Base-by-base conservation (phyloP, 1,140 invertebrate genomes). In the Hyphantria cunea region DNA sequence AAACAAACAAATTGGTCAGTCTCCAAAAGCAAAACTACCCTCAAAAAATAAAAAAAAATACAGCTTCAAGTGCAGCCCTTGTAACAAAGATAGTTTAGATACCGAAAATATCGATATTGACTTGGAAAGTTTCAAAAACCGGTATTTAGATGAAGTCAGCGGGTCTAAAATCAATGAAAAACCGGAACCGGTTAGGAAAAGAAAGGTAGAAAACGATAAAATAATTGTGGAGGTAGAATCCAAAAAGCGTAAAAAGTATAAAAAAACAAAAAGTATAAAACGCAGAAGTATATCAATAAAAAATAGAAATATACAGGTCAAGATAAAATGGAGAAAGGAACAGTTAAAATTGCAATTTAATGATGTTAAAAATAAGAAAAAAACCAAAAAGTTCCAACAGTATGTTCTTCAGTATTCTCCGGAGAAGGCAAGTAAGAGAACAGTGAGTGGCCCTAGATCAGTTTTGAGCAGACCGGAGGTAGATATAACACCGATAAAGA, bases 121-220 rank as follows among this genome's bases (percentile, higher is more conserved):
- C 48, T n/a, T 84, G 0, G 82, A 88, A 31, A 78, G 69, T 6
- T 88, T 88, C 17, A 86, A 88, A 51, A 79, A 71, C 61, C 70
- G 75, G 11, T 88, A 88, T 55, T 50, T 88, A 6, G 80, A 74
- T 7, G 85, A 88, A 54, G 75, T 85, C 41, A 49, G 63, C 17
- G 37, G 7, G 47, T 0, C 32, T 25, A 31, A 34, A 51, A 42
- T 25, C 41, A 11, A 37, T 37, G 13, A 53, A 0, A 0, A 49
- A 41, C 7, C 39, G 44, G 61, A 37, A 11, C 34, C 6, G 0
- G 0, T n/a, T 9, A 39, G 41, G 11, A 41, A 55, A 44, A 25
- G 25, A 33, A 64, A 56, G 25, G 41, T 33, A 0, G 13, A 31
- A 12, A 48, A 47, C 3, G 48, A 65, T 0, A 47, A 62, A 5